Evolutionary conservation across 2,797 vertebrate genomes (phyloP), one percentile per base, ranked within the genome.

Genomic region (Cryptoblepharus egeriae): DNA sequence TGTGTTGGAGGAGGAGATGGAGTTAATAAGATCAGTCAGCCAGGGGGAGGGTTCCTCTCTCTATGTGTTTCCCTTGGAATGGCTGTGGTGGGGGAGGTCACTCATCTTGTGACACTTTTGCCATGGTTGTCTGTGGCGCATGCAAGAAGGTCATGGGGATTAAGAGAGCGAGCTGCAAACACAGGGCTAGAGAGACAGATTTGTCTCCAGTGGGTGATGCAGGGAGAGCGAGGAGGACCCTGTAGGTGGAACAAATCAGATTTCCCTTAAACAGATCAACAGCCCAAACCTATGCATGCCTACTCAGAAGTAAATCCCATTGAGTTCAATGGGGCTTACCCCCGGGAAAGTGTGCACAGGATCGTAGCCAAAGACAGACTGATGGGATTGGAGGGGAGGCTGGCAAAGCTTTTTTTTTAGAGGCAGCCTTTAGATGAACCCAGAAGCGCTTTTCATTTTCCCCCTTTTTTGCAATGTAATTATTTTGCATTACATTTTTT

Each of bases 101-200:
- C 24, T 85, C 12, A 45, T 82, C 60, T 81, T 82, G 10, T 89
- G 91, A 89, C 32, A 6, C 70, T 1, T 69, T 81, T 90, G 83
- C 83, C 73, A 69, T 85, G 88, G 75, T 39, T n/a, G 64, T 58
- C 77, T 79, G 84, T 60, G 2, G 79, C 5, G 3, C 82, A 30
- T 79, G 64, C 75, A 89, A 83, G 91, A 94, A 93, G 92, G 92
- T 94, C 93, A 92, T 86, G 76, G 77, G 90, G 92, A 93, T 93
- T 94, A 94, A 91, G 87, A 86, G 37, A 90, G 82, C n/a, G 22
- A 86, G 89, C 90, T 82, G 90, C 89, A 70, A 86, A 88, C 86
- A 80, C 69, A 6, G 16, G 86, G 88, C 88, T 55, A 61, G 85
- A 42, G 18, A 68, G 85, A 88, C 86, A 92, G 89, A 93, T 89